These are phyloP conservation scores for Chrysomallon squamiferum DNA, from an alignment of 1,140 invertebrate genomes.

Conservation along the genomic window DNA sequence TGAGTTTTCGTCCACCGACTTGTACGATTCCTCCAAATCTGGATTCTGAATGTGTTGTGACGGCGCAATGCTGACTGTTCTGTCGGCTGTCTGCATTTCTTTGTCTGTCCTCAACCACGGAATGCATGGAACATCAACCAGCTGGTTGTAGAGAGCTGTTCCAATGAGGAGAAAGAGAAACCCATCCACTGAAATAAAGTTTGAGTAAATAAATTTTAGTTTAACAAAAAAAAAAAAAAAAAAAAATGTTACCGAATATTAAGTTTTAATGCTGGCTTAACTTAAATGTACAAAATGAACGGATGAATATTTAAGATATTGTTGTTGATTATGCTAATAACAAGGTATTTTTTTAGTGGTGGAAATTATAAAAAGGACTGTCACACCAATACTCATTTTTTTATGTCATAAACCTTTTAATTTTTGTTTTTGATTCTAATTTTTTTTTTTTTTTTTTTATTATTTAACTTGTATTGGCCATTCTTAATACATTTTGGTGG, in stretches of 20 bases:
- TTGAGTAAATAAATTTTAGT: background rate
- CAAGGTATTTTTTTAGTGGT: too few species aligned
- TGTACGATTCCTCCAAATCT: conserved; percentile 14
- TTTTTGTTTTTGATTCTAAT: too few species aligned
- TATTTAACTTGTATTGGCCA: too few species aligned
- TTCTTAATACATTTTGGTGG: too few species aligned
- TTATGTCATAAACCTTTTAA: too few species aligned
- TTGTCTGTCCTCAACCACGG: conserved; percentile 35
- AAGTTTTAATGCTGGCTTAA: background rate
- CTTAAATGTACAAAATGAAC: too few species aligned
- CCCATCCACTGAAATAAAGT: conserved; percentile 53
- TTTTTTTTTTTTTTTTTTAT: too few species aligned
- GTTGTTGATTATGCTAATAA: too few species aligned
- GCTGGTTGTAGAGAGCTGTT: conserved; percentile 55
- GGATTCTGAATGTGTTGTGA: background rate
- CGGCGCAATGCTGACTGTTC: background rate
- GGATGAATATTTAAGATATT: background rate
- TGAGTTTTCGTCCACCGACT: conserved; percentile 1
- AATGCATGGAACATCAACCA: conserved; percentile 47
- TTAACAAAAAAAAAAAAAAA: too few species aligned
- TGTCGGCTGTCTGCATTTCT: background rate
- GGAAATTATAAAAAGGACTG: too few species aligned
- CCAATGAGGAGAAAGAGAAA: conserved; percentile 57
- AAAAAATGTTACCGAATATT: background rate
- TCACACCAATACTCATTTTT: too few species aligned